phyloP scores from a whole-genome alignment of 2,113 vertebrate species.

The Ancistrus triradiatus region DNA sequence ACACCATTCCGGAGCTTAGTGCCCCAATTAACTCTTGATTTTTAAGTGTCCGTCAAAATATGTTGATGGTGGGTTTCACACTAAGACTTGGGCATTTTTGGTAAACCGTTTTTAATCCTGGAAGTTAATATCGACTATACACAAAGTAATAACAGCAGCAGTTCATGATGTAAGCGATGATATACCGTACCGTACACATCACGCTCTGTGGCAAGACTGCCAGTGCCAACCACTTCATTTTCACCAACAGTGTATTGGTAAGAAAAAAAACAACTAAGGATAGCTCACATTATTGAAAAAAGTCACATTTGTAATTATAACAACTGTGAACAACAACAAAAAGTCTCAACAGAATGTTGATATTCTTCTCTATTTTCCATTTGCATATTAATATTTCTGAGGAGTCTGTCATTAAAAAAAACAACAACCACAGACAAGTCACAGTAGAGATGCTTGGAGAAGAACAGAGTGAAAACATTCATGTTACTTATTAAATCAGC shows the following conservation, averaged over 20 bases:
- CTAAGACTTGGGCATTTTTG: constrained; percentile 1
- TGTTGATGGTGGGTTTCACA: too few relatives aligned
- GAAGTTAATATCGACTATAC: constrained; percentile 35
- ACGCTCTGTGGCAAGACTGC: too few relatives aligned
- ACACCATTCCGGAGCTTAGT: too few relatives aligned
- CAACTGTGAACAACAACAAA: too few relatives aligned
- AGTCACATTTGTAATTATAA: too few relatives aligned
- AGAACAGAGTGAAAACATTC: constrained; percentile 1
- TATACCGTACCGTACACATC: constrained; percentile 28
- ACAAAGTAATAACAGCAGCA: constrained; percentile 24
- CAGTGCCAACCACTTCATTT: constrained; percentile 7
- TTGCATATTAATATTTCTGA: constrained; percentile 28
- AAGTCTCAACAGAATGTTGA: too few relatives aligned
- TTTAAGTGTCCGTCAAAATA: too few relatives aligned
- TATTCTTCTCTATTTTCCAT: too few relatives aligned
- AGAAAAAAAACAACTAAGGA: constrained; percentile 6
- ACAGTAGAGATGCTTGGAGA: constrained; percentile 5
- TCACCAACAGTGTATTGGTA: constrained; percentile 15
- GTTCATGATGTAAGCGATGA: constrained; percentile 15
- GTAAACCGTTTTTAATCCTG: constrained; percentile 36
- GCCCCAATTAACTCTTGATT: too few relatives aligned
- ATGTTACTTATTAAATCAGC: constrained; percentile 23
- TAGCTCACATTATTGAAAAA: neutral
- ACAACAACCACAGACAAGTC: constrained; percentile 20
- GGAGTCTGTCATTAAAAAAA: neutral